Conservation (phyloP, 2,888 invertebrate species). For the Augochlorella aurata region DNA sequence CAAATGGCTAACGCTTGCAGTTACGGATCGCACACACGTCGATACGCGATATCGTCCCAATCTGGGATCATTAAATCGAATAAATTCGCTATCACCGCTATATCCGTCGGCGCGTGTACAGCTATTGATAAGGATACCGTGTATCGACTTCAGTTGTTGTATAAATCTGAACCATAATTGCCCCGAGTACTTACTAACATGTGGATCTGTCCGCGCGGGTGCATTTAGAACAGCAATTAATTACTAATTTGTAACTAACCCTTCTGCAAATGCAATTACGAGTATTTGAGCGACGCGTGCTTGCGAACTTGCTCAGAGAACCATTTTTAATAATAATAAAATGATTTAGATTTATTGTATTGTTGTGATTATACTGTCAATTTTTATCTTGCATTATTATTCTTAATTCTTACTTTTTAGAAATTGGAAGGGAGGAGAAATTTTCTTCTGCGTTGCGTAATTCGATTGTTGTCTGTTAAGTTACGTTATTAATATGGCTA, state of each 20-base stretch:
- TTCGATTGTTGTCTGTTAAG: no score
- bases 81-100: conserved; percentile 24
- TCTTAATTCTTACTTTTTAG: no score
- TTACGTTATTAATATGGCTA: no score
- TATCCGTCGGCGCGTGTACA: neutral
- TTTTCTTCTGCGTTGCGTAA: no score
- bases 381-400: neutral
- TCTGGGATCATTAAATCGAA: conserved; percentile 27
- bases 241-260: neutral
- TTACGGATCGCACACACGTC: conserved; percentile 17
- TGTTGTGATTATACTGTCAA: neutral
- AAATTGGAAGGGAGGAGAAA: no score
- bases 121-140: neutral
- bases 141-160: neutral
- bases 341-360: neutral
- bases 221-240: neutral
- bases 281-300: neutral
- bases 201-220: neutral
- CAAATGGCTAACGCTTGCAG: conserved; percentile 15
- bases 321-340: neutral
- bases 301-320: neutral
- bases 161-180: neutral
- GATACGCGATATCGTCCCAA: conserved; percentile 18
- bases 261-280: neutral
- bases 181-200: neutral